phyloP scores from a whole-genome alignment of 1,140 invertebrate species.

The Odontomachus brunneus region DNA sequence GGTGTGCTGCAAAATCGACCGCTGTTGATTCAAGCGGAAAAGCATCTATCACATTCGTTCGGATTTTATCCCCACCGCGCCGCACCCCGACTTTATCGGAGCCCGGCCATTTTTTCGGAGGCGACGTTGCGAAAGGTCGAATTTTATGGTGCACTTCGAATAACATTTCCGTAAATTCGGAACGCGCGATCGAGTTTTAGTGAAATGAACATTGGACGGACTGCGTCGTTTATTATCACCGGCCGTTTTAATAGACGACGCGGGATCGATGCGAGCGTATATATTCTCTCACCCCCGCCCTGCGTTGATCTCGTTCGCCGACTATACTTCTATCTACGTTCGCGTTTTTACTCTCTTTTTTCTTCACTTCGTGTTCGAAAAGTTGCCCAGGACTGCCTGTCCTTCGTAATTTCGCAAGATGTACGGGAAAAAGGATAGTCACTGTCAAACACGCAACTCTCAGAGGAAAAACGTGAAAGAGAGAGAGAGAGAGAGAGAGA shows the following conservation, averaged over 20 bases:
- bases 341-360: neutral
- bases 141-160: conserved; percentile 42
- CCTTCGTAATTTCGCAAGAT: neutral
- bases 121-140: conserved; percentile 45
- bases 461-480: too few relatives aligned
- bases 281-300: neutral
- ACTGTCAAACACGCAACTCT: too few relatives aligned
- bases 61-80: conserved; percentile 13
- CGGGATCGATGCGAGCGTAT: neutral
- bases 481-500: too few relatives aligned
- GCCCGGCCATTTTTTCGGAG: conserved; percentile 30
- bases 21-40: conserved; percentile 61
- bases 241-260: conserved; percentile 24
- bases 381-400: neutral
- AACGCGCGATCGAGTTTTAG: conserved; percentile 33
- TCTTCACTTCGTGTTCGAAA: neutral
- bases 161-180: conserved; percentile 46
- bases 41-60: conserved; percentile 53
- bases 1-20: conserved; percentile 46
- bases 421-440: too few relatives aligned
- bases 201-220: conserved; percentile 29
- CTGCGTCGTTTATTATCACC: conserved; percentile 25
- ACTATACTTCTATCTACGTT: neutral
- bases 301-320: neutral
- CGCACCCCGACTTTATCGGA: conserved; percentile 33